Base-by-base conservation (phyloP, 2,888 invertebrate genomes). In the Tuberolachnus salignus region DNA sequence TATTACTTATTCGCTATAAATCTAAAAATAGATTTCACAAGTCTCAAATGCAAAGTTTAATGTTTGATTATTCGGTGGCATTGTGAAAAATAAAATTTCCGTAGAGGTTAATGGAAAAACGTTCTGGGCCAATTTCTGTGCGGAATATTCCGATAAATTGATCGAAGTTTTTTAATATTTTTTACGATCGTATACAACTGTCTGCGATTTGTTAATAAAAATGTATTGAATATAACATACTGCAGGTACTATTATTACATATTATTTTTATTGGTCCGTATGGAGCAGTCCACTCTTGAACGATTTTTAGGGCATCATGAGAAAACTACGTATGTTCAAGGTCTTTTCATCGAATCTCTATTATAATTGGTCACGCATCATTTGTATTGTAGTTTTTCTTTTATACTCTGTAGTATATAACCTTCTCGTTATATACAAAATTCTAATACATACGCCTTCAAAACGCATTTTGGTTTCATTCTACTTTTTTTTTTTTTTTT, bases 341-440 rank as follows among this genome's bases (percentile, higher is more conserved):
- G 78, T 78, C 67, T 49, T 53, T 69, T 34, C 67, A 19, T 66
- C 59, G 59, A 49, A 57, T 78, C 46, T 78, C 78, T 53, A 75
- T 75, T 78, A 59, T 78, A 78, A 67, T 78, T 78, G 78, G 78
- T 78, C 78, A 78, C 59, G 67, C 78, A 69, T 78, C 78, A 78
- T 78, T 69, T 78, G 78, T 67, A 59, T 69, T 78, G 78, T 78
- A 67, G 78, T 78, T 78, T 67, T 78, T 69, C 78, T 78, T 69
- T 78, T 78, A 78, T 78, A 51, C 26, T 59, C 26, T 51, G 21
- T 67, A 34, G 42, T 42, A 74, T 42, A 74, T 49, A 78, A 78
- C 78, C 67, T 75, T 75, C 55, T 59, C 51, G 53, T 64, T 64
- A 44, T 59, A 66, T 75, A 75, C 14, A 66, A 75, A 34, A 75